phyloP scores from a whole-genome alignment of 2,113 vertebrate genomes.

The Sciurus niger region DNA sequence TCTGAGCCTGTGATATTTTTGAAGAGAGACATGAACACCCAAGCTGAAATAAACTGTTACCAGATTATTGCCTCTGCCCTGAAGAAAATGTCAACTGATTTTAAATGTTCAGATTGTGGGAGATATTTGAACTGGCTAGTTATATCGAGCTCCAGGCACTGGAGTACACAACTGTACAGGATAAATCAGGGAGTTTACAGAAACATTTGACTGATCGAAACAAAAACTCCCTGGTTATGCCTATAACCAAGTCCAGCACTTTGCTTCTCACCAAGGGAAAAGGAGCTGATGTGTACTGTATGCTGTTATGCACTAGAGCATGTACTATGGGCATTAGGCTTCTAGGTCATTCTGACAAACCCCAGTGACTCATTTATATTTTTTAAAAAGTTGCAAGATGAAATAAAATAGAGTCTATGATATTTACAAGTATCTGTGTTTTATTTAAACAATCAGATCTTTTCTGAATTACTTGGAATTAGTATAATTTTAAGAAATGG shows the following conservation, averaged over 20 bases:
- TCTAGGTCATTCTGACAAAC: not conserved
- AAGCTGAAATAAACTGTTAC: not conserved
- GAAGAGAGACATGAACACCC: not conserved
- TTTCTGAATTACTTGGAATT: not conserved
- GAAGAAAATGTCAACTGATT: slow-evolving; percentile 16
- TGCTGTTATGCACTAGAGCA: not conserved
- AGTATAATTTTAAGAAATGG: slow-evolving; percentile 35
- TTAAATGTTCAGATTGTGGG: slow-evolving; percentile 56
- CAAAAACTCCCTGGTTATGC: not conserved
- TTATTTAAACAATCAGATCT: not conserved
- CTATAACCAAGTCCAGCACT: not conserved
- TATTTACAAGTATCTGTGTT: slow-evolving; percentile 14
- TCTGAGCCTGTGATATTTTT: slow-evolving; percentile 5
- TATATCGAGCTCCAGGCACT: not conserved
- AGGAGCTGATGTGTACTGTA: not conserved
- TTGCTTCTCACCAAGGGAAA: not conserved
- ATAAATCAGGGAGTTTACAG: not conserved
- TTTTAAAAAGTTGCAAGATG: slow-evolving; percentile 16
- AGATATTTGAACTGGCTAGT: not conserved
- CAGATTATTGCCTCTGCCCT: not conserved
- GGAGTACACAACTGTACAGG: not conserved
- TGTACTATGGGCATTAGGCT: not conserved
- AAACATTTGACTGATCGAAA: not conserved
- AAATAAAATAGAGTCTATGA: not conserved
- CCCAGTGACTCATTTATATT: not conserved